phyloP scores from a whole-genome alignment of 2,113 vertebrate species.

The Pelusios castaneus region DNA sequence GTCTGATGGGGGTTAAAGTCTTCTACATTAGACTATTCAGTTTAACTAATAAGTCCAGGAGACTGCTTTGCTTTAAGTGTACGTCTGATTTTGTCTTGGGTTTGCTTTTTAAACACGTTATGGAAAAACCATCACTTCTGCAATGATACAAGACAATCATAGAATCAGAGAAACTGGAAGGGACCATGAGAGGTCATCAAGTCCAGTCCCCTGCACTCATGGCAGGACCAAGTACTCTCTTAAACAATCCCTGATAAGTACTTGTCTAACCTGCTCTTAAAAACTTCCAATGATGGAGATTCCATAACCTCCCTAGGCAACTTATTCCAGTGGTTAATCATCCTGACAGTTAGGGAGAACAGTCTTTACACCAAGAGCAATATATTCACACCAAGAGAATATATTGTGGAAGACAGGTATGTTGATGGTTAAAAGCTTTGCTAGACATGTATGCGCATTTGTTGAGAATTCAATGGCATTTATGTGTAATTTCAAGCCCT shows the following conservation, averaged over 20 bases:
- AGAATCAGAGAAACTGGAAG: no score
- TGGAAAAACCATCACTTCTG: not conserved
- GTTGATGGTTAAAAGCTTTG: not conserved
- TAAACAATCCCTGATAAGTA: no score
- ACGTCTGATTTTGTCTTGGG: not conserved
- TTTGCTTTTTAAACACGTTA: not conserved
- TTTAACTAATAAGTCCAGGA: not conserved
- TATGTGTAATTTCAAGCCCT: not conserved
- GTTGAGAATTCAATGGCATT: not conserved
- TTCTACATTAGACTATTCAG: accelerated
- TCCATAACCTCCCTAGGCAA: no score
- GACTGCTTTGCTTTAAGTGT: not conserved
- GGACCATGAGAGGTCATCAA: no score
- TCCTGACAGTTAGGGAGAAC: no score
- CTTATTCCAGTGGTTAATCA: no score
- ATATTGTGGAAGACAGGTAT: not conserved
- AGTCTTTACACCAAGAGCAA: not conserved
- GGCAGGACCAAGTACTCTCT: no score
- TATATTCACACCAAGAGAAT: not conserved
- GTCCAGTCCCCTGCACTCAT: no score
- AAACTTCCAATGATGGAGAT: no score
- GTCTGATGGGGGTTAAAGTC: not conserved
- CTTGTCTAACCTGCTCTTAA: no score
- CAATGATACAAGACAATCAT: not conserved
- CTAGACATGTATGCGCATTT: conserved; percentile 26